These are phyloP conservation scores for Henicopernis longicauda DNA, from an alignment of 2,113 vertebrate species.

Conservation along the genomic window DNA sequence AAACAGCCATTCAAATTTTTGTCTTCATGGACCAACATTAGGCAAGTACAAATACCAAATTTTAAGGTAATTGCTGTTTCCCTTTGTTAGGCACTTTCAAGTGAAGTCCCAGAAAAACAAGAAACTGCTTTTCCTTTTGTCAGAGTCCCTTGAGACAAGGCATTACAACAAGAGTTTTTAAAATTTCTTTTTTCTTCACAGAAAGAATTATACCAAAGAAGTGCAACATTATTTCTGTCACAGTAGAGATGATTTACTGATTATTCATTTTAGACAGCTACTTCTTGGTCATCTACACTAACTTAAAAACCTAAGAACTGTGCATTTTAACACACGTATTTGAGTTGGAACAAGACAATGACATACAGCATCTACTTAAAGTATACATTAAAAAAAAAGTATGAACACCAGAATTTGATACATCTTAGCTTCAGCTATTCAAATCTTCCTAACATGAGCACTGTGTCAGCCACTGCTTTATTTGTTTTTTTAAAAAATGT, in stretches of 20 bases:
- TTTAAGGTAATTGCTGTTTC: neutral
- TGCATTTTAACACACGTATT: neutral
- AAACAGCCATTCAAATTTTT: neutral
- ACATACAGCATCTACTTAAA: neutral
- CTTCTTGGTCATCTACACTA: neutral
- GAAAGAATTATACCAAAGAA: neutral
- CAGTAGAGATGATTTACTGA: neutral
- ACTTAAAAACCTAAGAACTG: neutral
- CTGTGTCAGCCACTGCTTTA: neutral
- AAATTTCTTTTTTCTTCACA: neutral
- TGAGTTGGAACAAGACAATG: neutral
- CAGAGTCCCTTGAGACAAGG: neutral
- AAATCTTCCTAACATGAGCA: neutral
- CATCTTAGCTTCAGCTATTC: neutral
- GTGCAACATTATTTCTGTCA: neutral
- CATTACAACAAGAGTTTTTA: neutral
- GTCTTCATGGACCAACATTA: neutral
- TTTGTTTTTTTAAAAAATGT: rapidly evolving
- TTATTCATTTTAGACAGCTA: neutral
- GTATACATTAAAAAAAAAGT: neutral
- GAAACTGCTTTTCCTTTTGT: neutral
- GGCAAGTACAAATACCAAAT: neutral
- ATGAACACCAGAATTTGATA: neutral
- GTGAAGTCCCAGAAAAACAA: neutral
- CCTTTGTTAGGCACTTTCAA: neutral